Conservation (phyloP, 2,888 invertebrate species). For the Ophion ellenae region DNA sequence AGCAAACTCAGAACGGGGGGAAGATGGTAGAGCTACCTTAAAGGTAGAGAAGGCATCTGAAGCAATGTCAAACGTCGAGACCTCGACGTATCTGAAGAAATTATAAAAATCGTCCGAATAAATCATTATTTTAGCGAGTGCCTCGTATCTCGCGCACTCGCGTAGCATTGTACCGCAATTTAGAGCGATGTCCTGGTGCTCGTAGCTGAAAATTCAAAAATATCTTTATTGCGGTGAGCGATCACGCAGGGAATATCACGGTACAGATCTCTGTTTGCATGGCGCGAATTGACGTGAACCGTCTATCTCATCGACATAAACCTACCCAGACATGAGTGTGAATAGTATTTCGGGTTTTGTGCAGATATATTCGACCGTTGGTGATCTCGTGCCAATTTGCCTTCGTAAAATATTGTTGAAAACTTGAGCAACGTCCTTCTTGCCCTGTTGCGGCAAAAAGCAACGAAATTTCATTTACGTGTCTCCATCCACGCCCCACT, state of each 20-base stretch:
- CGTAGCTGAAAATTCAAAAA: slow-evolving; percentile 89
- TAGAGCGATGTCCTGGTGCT: slow-evolving; percentile 99
- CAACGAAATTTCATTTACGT: slow-evolving; percentile 8
- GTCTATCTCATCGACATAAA: slow-evolving; percentile 49
- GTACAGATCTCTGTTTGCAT: slow-evolving; percentile 28
- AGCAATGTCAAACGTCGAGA: slow-evolving; percentile 99
- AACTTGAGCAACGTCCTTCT: slow-evolving; percentile 99
- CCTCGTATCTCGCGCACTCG: slow-evolving; percentile 99
- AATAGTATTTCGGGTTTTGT: slow-evolving; percentile 98
- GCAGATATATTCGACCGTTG: slow-evolving; percentile 99
- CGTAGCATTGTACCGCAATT: slow-evolving; percentile 99
- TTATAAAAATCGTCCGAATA: slow-evolving; percentile 99
- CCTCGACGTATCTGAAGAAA: slow-evolving; percentile 99
- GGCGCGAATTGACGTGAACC: slow-evolving; percentile 7
- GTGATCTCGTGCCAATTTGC: slow-evolving; percentile 98
- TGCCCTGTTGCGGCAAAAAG: slow-evolving; percentile 89
- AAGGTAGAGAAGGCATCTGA: slow-evolving; percentile 99
- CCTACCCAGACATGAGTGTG: slow-evolving; percentile 97
- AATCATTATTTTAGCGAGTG: slow-evolving; percentile 98
- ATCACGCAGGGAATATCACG: slow-evolving; percentile 46
- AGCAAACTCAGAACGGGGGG: slow-evolving; percentile 33
- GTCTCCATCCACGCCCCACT: not conserved
- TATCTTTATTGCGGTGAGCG: slow-evolving; percentile 44
- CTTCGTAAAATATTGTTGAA: slow-evolving; percentile 99
- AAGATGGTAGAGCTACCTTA: slow-evolving; percentile 89